phyloP scores from a whole-genome alignment of 2,797 vertebrate genomes.

The Danio aesculapii region DNA sequence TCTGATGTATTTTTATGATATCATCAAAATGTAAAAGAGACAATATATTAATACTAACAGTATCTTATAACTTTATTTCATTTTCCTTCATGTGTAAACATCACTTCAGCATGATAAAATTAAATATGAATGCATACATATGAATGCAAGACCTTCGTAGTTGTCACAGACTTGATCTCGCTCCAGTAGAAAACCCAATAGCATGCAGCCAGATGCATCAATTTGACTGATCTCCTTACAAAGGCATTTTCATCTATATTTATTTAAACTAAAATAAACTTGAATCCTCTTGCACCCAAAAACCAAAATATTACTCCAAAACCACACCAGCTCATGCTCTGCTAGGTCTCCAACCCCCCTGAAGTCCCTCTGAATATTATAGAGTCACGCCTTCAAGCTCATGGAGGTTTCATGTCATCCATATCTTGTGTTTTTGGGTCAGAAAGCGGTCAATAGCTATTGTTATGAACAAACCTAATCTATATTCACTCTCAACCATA shows the following conservation, averaged over 20 bases:
- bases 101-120: not conserved
- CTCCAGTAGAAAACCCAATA: conserved; percentile 14
- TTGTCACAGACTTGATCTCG: not conserved
- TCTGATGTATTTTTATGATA: conserved; percentile 12
- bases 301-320: not conserved
- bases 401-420: conserved; percentile 31
- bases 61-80: not conserved
- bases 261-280: not conserved
- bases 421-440: conserved; percentile 45
- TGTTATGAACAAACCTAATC: conserved; percentile 38
- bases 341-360: not conserved
- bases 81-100: conserved; percentile 1
- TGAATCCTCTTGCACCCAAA: too few species aligned
- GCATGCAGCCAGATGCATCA: conserved; percentile 6
- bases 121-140: not conserved
- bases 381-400: not conserved
- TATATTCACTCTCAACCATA: not conserved
- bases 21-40: not conserved
- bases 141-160: not conserved
- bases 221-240: not conserved
- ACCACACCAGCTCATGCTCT: not conserved
- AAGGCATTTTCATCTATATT: not conserved
- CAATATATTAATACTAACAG: not conserved
- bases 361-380: conserved; percentile 23
- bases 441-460: conserved; percentile 40